Evolutionary conservation across 1,140 invertebrate genomes (phyloP), one percentile per base, ranked within the genome.

Genomic region (Pollicipes pollicipes): DNA sequence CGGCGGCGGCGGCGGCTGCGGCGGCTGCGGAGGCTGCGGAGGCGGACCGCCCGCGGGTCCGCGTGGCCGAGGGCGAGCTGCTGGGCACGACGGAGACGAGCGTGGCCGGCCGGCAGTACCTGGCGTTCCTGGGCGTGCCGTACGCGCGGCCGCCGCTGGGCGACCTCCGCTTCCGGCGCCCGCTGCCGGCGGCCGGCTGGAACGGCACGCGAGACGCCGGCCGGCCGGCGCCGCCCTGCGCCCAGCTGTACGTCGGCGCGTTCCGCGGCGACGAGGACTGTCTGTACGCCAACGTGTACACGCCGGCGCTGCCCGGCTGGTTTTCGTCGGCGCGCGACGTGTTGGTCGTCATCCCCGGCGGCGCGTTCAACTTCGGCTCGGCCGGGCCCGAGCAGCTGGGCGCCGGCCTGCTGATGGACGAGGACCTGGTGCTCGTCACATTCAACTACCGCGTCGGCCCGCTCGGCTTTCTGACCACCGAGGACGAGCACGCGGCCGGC

Each of bases 251-350:
- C 63, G 83, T 86, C 73, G 78, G 73, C 0, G 70, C 78, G 24
- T 84, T 84, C 73, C 80, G 78, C 26, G 77, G 83, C n/a, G 78
- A 82, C 30, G 88, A 90, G 76, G 86, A 90, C 75, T 89, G 88
- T 76, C 79, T 90, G 0, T 84, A 85, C 71, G 76, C 90, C 0
- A 88, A 88, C 70, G 83, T 90, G 17, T 88, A 87, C 74, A 83
- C 83, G 3, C 86, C 87, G 3, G 74, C 80, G 63, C 73, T 77
- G 71, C 35, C 68, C 37, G 70, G 6, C 58, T 21, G 27, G 3
- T 16, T 10, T 4, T 30, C 58, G n/a, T 13, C n/a, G 21, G 27
- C 70, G 45, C 30, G 74, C 3, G 30, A 68, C 29, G 70, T 67
- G 45, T 31, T 70, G 28, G 27, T 29, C 29, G 30, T 70, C 45